A percentile compares a stretch with the other conserved stretches of the same genome.
These are phyloP conservation scores for Apotomis turbidana DNA, from an alignment of 2,888 invertebrate genomes.

Conservation along the genomic window DNA sequence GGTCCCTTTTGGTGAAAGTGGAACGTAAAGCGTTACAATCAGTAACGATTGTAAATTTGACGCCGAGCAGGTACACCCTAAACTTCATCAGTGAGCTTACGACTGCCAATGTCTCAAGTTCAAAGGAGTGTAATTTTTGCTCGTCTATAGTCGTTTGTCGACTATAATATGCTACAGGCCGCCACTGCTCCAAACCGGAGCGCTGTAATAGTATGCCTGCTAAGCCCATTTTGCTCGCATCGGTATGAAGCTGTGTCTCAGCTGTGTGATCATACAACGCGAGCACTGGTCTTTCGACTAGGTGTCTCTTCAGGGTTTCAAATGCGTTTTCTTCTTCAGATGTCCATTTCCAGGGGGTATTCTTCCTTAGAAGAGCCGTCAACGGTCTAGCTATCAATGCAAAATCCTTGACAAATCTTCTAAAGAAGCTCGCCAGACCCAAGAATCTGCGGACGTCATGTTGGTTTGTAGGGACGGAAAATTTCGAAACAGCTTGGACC, in stretches of 20 bases:
- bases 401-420: slow-evolving; percentile 49
- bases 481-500: slow-evolving; percentile 44
- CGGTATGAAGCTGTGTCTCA: slow-evolving; percentile 53
- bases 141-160: slow-evolving; percentile 34
- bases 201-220: slow-evolving; percentile 52
- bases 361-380: slow-evolving; percentile 45
- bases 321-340: slow-evolving; percentile 45
- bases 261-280: slow-evolving; percentile 46
- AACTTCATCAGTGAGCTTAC: slow-evolving; percentile 39
- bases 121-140: slow-evolving; percentile 32
- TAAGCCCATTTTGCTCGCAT: slow-evolving; percentile 52
- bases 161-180: slow-evolving; percentile 37
- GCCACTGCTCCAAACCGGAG: background rate
- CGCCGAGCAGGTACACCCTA: slow-evolving; percentile 41
- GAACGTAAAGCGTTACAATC: slow-evolving; percentile 43
- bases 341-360: slow-evolving; percentile 39
- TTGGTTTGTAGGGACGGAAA: slow-evolving; percentile 46
- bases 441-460: slow-evolving; percentile 48
- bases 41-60: slow-evolving; percentile 41
- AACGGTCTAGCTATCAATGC: slow-evolving; percentile 47
- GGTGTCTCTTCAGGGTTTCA: slow-evolving; percentile 41
- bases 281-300: slow-evolving; percentile 47
- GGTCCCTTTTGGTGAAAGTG: slow-evolving; percentile 29
- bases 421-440: slow-evolving; percentile 49
- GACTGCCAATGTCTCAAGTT: slow-evolving; percentile 34